phyloP scores from a whole-genome alignment of 2,113 vertebrate species.

The Montifringilla adamsi region DNA sequence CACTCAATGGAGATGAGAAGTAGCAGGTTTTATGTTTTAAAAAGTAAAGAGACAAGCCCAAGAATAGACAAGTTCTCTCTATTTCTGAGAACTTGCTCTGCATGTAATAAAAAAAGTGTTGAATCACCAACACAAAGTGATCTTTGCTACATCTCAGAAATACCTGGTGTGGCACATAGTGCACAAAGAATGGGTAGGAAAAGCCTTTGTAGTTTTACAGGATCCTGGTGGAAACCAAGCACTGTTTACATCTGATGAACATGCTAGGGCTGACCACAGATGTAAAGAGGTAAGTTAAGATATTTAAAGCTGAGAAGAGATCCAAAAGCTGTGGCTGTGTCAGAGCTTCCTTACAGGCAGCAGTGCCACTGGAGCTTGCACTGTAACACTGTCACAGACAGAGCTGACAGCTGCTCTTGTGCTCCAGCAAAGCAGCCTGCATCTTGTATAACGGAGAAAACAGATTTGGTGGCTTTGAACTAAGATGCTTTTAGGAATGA shows the following conservation, averaged over 20 bases:
- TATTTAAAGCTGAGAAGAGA: neutral
- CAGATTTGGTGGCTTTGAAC: neutral
- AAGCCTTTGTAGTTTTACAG: neutral
- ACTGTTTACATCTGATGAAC: neutral
- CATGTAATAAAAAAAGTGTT: neutral
- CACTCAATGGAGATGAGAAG: neutral
- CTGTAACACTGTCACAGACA: neutral
- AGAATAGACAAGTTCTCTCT: neutral
- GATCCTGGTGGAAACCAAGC: neutral
- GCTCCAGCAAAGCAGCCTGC: neutral
- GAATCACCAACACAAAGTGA: neutral
- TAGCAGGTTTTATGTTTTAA: neutral
- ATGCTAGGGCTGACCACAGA: neutral
- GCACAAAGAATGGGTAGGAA: neutral
- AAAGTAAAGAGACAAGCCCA: neutral
- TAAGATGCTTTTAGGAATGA: constrained; percentile 5
- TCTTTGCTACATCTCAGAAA: neutral
- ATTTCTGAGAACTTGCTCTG: neutral
- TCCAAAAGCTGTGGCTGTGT: neutral
- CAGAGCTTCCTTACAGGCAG: neutral
- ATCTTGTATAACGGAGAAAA: neutral
- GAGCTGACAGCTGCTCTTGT: neutral
- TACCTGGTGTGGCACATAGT: neutral
- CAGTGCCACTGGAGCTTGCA: neutral
- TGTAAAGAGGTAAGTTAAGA: neutral